Evolutionary conservation across 2,797 vertebrate genomes (phyloP).

Genomic region (Coregonus sp.): DNA sequence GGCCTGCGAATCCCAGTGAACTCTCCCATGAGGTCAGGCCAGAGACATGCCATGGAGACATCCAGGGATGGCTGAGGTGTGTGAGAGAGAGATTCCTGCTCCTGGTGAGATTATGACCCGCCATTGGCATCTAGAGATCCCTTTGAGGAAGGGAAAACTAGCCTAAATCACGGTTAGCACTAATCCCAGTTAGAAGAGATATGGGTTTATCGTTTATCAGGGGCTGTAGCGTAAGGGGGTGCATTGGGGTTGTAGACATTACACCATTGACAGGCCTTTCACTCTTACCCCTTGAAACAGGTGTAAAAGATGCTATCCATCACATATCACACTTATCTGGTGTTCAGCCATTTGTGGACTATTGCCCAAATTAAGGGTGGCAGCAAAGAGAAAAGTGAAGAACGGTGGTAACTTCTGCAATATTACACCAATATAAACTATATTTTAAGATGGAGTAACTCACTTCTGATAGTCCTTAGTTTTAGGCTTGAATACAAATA

Average conservation of each 20-base stretch:
- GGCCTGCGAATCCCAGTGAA: slow-evolving; percentile 70
- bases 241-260: slow-evolving; percentile 22
- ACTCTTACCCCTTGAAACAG: slow-evolving; percentile 23
- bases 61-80: slow-evolving; percentile 60
- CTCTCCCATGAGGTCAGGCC: slow-evolving; percentile 78
- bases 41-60: slow-evolving; percentile 67
- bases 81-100: slow-evolving; percentile 38
- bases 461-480: no score
- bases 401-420: neutral
- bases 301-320: slow-evolving; percentile 8
- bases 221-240: slow-evolving; percentile 23
- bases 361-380: neutral
- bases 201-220: slow-evolving; percentile 52
- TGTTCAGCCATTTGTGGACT: neutral
- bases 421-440: neutral
- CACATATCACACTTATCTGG: neutral
- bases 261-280: slow-evolving; percentile 38
- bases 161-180: slow-evolving; percentile 31
- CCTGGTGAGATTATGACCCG: slow-evolving; percentile 18
- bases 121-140: slow-evolving; percentile 39
- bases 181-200: neutral
- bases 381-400: neutral
- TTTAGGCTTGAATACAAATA: no score
- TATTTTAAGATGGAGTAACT: neutral
- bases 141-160: slow-evolving; percentile 16